Percentiles rank a stretch among this genome's conserved stretches.
These are phyloP conservation scores for Lampris megalopsis DNA, from an alignment of 2,113 vertebrate genomes.

Conservation along the genomic window DNA sequence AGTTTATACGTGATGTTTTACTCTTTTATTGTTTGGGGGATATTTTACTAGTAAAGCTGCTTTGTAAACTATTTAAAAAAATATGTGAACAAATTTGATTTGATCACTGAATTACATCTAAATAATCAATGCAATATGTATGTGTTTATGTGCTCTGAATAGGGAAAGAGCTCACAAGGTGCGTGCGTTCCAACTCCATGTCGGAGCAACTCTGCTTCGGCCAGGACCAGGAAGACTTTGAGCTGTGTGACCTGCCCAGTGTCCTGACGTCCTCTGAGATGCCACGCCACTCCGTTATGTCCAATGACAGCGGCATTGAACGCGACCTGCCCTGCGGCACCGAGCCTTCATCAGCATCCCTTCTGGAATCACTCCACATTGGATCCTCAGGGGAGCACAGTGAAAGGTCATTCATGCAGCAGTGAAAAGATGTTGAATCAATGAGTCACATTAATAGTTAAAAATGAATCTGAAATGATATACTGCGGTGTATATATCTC, in stretches of 20 bases:
- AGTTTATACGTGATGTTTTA: no score
- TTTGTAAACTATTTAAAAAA: no score
- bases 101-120: neutral
- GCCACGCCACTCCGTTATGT: conserved; percentile 88
- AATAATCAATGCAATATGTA: neutral
- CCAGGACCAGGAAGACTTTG: conserved; percentile 80
- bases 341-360: conserved; percentile 46
- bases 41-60: no score
- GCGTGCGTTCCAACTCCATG: conserved; percentile 79
- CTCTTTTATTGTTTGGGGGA: no score
- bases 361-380: conserved; percentile 32
- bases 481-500: no score
- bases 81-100: neutral
- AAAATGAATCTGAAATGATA: no score
- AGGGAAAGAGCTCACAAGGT: conserved; percentile 91
- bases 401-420: conserved; percentile 47
- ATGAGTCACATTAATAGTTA: neutral
- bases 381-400: conserved; percentile 49
- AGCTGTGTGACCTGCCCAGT: conserved; percentile 79
- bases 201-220: conserved; percentile 75
- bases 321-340: conserved; percentile 82
- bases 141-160: conserved; percentile 26
- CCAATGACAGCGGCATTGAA: conserved; percentile 93
- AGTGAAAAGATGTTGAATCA: neutral
- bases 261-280: conserved; percentile 73